phyloP scores from a whole-genome alignment of 2,797 vertebrate genomes.

The Silurus lanzhouensis region DNA sequence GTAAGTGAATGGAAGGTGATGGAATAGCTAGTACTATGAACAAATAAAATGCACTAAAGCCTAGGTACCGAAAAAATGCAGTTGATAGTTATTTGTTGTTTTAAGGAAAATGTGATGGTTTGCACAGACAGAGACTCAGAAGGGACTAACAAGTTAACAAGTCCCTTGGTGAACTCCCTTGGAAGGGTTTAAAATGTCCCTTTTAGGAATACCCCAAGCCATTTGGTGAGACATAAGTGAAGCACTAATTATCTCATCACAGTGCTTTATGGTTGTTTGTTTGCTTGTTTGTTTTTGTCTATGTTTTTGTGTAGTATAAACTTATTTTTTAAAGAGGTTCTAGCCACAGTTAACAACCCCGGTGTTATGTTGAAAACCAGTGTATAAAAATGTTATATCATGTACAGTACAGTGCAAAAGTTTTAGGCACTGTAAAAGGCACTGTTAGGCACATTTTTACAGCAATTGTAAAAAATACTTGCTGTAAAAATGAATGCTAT shows the following conservation, averaged over 20 bases:
- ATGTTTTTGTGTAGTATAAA: background rate
- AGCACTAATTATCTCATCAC: background rate
- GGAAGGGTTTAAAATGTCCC: background rate
- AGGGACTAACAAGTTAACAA: background rate
- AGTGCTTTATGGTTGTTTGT: background rate
- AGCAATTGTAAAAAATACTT: too few relatives aligned
- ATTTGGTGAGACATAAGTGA: background rate
- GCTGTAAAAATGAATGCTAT: too few relatives aligned
- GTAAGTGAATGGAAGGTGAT: background rate
- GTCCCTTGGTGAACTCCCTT: background rate
- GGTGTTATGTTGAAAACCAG: background rate
- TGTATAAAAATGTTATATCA: too few relatives aligned
- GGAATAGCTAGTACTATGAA: background rate
- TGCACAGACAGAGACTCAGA: background rate
- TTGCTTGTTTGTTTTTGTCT: background rate
- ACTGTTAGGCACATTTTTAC: too few relatives aligned
- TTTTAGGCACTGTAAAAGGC: too few relatives aligned
- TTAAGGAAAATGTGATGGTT: background rate
- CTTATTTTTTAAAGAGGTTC: background rate
- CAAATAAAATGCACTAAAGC: background rate
- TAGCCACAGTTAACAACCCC: background rate
- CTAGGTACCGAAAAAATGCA: background rate
- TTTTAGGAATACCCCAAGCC: background rate
- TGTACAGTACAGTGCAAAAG: too few relatives aligned
- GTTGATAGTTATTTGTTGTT: background rate